Evolutionary conservation across 1,140 invertebrate genomes (phyloP).

Genomic region (Hermetia illucens): DNA sequence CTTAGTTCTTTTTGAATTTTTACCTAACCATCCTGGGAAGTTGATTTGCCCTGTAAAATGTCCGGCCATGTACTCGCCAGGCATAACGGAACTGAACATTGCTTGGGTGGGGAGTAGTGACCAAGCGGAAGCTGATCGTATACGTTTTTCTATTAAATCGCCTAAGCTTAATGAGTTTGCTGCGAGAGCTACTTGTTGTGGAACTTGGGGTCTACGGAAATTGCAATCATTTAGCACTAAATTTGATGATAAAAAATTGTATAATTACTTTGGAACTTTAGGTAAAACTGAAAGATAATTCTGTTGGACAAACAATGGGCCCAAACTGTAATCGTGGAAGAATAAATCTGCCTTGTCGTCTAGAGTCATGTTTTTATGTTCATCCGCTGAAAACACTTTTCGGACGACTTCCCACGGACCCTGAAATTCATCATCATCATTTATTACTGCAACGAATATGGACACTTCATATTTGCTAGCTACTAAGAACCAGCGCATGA

Average conservation of each 20-base stretch:
- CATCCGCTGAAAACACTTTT: constrained; percentile 74
- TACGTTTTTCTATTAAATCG: constrained; percentile 70
- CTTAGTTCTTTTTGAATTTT: constrained; percentile 77
- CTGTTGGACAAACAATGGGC: constrained; percentile 93
- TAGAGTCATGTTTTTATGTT: constrained; percentile 68
- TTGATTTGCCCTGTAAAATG: constrained; percentile 60
- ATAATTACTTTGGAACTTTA: constrained; percentile 43
- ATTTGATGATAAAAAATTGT: constrained; percentile 5
- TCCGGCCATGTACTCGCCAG: constrained; percentile 73
- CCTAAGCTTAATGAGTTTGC: constrained; percentile 75
- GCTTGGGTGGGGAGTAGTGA: constrained; percentile 82
- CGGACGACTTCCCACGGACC: constrained; percentile 89
- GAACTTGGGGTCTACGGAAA: constrained; percentile 32
- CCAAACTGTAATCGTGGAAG: constrained; percentile 93
- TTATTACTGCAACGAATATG: background rate
- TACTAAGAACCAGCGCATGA: too few relatives aligned
- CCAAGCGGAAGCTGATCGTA: constrained; percentile 72
- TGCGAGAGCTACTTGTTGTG: constrained; percentile 58
- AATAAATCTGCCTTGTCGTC: constrained; percentile 85
- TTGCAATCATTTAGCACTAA: too few relatives aligned
- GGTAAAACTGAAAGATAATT: constrained; percentile 78
- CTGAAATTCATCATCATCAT: constrained; percentile 27
- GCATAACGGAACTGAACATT: constrained; percentile 80
- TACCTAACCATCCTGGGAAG: constrained; percentile 93
- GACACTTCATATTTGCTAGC: too few relatives aligned